phyloP scores from a whole-genome alignment of 2,797 vertebrate genomes.

The Crenuchus spilurus region DNA sequence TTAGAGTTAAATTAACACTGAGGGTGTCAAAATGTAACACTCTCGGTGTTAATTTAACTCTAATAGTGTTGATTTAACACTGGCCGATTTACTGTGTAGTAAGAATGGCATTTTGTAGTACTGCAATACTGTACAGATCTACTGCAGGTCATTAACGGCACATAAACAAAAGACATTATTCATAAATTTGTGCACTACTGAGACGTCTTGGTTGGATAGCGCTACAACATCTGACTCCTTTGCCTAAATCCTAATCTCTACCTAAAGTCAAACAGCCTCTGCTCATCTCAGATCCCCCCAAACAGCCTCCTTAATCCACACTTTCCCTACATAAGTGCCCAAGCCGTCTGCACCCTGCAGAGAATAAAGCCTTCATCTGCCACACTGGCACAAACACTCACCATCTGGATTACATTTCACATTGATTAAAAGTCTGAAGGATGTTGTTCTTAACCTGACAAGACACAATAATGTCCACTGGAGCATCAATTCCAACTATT shows the following conservation, averaged over 20 bases:
- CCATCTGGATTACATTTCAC: slow-evolving; percentile 58
- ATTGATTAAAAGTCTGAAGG: slow-evolving; percentile 53
- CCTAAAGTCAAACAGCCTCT: slow-evolving; percentile 44
- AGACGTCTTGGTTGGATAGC: not conserved
- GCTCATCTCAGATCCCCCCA: slow-evolving; percentile 46
- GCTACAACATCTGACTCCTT: not conserved
- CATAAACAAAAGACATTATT: slow-evolving; percentile 1
- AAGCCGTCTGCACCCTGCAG: slow-evolving; percentile 5
- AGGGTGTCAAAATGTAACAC: too few relatives aligned
- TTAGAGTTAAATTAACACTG: too few relatives aligned
- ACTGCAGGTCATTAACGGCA: too few relatives aligned
- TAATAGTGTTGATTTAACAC: too few relatives aligned
- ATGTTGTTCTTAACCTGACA: slow-evolving; percentile 45
- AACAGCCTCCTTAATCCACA: slow-evolving; percentile 49
- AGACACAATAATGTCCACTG: slow-evolving; percentile 1
- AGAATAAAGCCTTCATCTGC: slow-evolving; percentile 49
- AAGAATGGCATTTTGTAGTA: too few relatives aligned
- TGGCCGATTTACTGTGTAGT: too few relatives aligned
- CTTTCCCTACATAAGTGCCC: slow-evolving; percentile 30
- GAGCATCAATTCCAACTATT: slow-evolving; percentile 19
- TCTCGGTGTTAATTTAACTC: too few relatives aligned
- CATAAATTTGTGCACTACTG: not conserved
- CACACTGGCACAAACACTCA: slow-evolving; percentile 33
- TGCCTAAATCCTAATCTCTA: slow-evolving; percentile 32
- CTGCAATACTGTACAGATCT: too few relatives aligned